phyloP scores from a whole-genome alignment of 2,797 vertebrate species.

The Cyclopterus lumpus region DNA sequence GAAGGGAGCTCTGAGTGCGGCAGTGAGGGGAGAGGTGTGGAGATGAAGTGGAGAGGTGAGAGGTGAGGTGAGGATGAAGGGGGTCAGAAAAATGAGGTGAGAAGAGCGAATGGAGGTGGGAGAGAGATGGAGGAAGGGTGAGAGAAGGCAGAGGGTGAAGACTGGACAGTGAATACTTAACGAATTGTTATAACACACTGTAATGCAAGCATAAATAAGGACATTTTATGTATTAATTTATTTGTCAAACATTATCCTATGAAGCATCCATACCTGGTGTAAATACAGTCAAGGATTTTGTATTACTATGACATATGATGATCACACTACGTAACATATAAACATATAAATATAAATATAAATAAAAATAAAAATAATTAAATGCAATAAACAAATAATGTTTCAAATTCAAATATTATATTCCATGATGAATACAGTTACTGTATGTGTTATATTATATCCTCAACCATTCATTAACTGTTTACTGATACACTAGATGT shows the following conservation, averaged over 20 bases:
- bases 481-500: background rate
- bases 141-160: constrained; percentile 35
- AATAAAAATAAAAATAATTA: too few species aligned
- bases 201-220: background rate
- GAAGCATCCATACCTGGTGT: background rate
- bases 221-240: background rate
- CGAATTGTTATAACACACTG: background rate
- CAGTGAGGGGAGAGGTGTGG: constrained; percentile 44
- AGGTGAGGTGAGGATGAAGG: constrained; percentile 50
- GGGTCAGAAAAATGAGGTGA: constrained; percentile 51
- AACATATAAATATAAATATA: background rate
- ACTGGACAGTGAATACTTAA: constrained; percentile 17
- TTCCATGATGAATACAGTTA: background rate
- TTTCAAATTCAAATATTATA: background rate
- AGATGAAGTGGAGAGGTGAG: constrained; percentile 56
- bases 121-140: constrained; percentile 43
- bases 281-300: background rate
- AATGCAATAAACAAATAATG: background rate
- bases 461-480: background rate
- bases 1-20: constrained; percentile 8
- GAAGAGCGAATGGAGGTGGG: constrained; percentile 53
- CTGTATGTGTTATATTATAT: background rate
- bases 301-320: background rate
- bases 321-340: background rate
- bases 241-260: background rate